A percentile compares a stretch with the other conserved stretches of the same genome.
These are phyloP conservation scores for Hyposoter dolosus DNA, from an alignment of 2,888 invertebrate species.

Conservation along the genomic window DNA sequence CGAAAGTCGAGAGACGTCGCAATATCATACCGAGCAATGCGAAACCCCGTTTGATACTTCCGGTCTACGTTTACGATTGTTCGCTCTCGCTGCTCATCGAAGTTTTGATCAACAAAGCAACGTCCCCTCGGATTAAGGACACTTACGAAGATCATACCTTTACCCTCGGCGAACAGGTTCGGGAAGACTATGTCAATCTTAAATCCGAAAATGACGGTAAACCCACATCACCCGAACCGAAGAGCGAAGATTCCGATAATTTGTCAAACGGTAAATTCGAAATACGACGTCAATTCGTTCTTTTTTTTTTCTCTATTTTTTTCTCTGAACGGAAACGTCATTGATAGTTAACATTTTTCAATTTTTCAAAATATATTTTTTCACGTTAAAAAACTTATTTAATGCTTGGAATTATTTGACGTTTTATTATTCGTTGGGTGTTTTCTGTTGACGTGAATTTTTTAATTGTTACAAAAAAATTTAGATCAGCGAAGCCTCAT, in stretches of 20 bases:
- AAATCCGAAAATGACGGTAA: constrained; percentile 83
- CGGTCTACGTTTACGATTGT: constrained; percentile 90
- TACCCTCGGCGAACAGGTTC: constrained; percentile 79
- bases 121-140: constrained; percentile 83
- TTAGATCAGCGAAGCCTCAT: constrained; percentile 84
- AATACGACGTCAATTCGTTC: background rate
- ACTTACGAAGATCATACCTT: constrained; percentile 86
- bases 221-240: constrained; percentile 85
- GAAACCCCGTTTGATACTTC: constrained; percentile 84
- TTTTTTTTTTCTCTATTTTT: too few species aligned
- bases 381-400: too few species aligned
- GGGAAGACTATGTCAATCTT: constrained; percentile 82
- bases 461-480: background rate
- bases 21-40: constrained; percentile 68
- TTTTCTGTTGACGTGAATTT: background rate
- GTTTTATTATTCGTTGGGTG: too few species aligned
- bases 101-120: constrained; percentile 84
- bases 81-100: constrained; percentile 87
- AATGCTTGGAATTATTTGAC: too few species aligned
- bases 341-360: too few species aligned
- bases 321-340: too few species aligned
- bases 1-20: constrained; percentile 67
- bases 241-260: constrained; percentile 85
- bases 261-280: constrained; percentile 76
- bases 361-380: too few species aligned